Base-by-base conservation (phyloP, 2,888 invertebrate genomes). In the Thereva unica region DNA sequence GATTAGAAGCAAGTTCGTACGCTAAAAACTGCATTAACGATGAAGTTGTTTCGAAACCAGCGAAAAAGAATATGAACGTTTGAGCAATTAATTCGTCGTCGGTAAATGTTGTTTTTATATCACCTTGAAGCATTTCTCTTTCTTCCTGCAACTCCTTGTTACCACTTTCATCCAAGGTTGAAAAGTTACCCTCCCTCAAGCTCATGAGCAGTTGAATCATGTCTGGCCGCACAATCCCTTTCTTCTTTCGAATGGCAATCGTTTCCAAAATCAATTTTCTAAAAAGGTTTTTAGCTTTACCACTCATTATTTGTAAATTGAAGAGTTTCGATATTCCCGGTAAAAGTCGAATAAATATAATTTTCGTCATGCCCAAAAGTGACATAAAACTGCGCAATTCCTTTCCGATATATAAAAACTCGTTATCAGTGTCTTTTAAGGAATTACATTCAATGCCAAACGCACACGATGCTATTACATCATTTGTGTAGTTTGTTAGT, bases 41-140 rank as follows among this genome's bases (percentile, higher is more conserved):
- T 0, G 80, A 73, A 0, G 77, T 75, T 0, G 84, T 84, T 52
- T 86, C 85, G 38, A 85, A 86, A 0, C 86, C 86, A 34, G 84
- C 86, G 34, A 85, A 75, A 72, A 86, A 84, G 76, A 86, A 86
- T 0, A 85, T 67, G 4, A 85, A 80, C 12, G 83, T 83, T 76
- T 87, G 87, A 0, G 86, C 84, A 0, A 85, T 82, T 9, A 87
- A 79, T 64, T 86, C 86, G 0, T 83, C 80, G 69, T 86, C 84
- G 5, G 72, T 75, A 79, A 79, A 79, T 37, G 76, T 73, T 1
- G 76, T 76, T 12, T 67, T 71, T 8, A 49, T 47, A 10, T 49
- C 47, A 10, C 54, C 56, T 44, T 64, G 70, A 72, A 12, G 76
- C 72, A 66, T 75, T 76, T 42, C 75, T 8, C 10, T 40, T 35